phyloP scores from a whole-genome alignment of 1,140 invertebrate species.

The Belonocnema kinseyi region DNA sequence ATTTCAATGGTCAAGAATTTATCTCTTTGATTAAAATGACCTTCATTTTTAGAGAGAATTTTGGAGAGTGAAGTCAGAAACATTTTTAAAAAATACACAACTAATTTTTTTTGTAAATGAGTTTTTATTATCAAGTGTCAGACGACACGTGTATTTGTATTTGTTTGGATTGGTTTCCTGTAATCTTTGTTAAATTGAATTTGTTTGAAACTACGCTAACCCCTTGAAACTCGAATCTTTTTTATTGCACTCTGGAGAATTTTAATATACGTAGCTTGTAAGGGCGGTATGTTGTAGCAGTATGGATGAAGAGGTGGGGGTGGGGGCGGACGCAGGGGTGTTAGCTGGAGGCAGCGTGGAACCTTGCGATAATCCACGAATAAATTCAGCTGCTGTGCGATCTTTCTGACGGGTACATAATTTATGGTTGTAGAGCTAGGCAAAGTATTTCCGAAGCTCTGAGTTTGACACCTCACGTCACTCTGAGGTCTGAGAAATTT shows the following conservation, averaged over 20 bases:
- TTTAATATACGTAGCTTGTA: constrained; percentile 1
- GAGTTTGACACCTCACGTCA: constrained; percentile 13
- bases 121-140: background rate
- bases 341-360: background rate
- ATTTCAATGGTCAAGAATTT: too few relatives aligned
- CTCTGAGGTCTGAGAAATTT: background rate
- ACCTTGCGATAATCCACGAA: constrained; percentile 53
- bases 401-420: constrained; percentile 45
- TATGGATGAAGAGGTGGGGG: background rate
- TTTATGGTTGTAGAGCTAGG: constrained; percentile 44
- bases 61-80: too few relatives aligned
- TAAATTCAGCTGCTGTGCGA: constrained; percentile 50
- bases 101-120: background rate
- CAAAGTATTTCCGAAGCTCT: constrained; percentile 11
- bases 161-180: background rate
- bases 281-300: background rate
- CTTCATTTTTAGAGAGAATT: too few relatives aligned
- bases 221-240: too few relatives aligned
- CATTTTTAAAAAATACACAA: background rate
- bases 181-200: too few relatives aligned
- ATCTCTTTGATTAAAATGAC: too few relatives aligned
- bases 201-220: too few relatives aligned
- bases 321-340: background rate
- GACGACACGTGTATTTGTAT: background rate
- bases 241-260: background rate